phyloP scores from a whole-genome alignment of 2,113 vertebrate genomes.

The Toxostoma redivivum region DNA sequence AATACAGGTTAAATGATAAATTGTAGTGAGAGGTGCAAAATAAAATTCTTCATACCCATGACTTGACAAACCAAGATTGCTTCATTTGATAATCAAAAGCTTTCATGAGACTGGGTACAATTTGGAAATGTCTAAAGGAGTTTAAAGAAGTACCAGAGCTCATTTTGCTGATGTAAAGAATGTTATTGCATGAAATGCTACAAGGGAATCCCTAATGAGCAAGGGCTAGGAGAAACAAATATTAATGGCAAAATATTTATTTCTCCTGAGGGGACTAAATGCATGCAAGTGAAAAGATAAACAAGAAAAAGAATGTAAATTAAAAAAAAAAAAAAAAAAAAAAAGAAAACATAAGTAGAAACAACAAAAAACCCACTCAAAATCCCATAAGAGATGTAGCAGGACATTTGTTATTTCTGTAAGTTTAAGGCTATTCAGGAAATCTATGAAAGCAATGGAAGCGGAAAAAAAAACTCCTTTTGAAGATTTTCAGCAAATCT shows the following conservation, averaged over 20 bases:
- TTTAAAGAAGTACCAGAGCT: neutral
- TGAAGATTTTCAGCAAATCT: neutral
- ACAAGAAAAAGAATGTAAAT: neutral
- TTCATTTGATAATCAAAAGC: neutral
- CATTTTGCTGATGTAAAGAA: neutral
- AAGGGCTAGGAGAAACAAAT: neutral
- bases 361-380: neutral
- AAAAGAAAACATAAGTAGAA: fast-evolving
- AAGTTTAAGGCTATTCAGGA: neutral
- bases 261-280: neutral
- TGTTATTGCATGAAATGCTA: neutral
- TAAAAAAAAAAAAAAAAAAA: too few relatives aligned
- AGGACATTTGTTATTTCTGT: neutral
- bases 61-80: neutral
- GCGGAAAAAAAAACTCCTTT: neutral
- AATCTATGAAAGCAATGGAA: neutral
- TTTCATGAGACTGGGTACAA: neutral
- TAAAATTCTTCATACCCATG: neutral
- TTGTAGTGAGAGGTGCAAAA: neutral
- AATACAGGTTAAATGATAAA: neutral
- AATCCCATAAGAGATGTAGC: fast-evolving
- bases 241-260: neutral
- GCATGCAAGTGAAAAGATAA: neutral
- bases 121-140: neutral
- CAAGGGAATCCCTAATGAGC: neutral